phyloP scores from a whole-genome alignment of 2,113 vertebrate genomes.

The Chlamydotis undulata region DNA sequence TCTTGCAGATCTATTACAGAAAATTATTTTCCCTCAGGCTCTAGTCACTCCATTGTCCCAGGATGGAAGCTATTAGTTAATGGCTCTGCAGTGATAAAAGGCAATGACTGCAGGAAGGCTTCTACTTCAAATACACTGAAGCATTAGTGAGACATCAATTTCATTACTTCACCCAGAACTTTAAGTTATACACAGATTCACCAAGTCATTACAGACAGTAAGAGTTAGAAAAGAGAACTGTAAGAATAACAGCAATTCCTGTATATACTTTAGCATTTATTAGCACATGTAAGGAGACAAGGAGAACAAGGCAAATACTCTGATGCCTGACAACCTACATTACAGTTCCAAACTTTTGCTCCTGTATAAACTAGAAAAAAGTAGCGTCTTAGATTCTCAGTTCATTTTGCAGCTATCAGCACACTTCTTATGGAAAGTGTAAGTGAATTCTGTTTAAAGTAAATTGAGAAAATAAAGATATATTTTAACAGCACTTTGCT shows the following conservation, averaged over 20 bases:
- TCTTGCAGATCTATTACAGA: neutral
- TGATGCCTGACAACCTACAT: neutral
- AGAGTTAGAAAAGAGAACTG: neutral
- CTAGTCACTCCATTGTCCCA: neutral
- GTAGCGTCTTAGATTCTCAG: neutral
- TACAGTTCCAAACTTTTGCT: neutral
- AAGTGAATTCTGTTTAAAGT: neutral
- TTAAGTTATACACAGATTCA: neutral
- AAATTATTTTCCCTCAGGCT: neutral
- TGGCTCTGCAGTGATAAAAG: neutral
- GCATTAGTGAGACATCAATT: constrained; percentile 1
- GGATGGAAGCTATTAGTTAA: constrained; percentile 29
- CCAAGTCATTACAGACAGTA: neutral
- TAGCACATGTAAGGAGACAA: neutral
- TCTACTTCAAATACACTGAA: neutral
- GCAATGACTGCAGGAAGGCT: neutral
- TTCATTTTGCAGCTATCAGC: neutral
- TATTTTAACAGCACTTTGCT: neutral
- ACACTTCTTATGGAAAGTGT: neutral
- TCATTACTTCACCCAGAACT: constrained; percentile 13
- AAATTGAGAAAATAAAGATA: neutral
- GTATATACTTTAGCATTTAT: neutral
- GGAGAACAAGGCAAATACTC: neutral
- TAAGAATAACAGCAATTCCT: neutral
- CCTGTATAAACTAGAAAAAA: neutral